Conservation (phyloP, 2,113 vertebrate species). For the Alaudala cheleensis region DNA sequence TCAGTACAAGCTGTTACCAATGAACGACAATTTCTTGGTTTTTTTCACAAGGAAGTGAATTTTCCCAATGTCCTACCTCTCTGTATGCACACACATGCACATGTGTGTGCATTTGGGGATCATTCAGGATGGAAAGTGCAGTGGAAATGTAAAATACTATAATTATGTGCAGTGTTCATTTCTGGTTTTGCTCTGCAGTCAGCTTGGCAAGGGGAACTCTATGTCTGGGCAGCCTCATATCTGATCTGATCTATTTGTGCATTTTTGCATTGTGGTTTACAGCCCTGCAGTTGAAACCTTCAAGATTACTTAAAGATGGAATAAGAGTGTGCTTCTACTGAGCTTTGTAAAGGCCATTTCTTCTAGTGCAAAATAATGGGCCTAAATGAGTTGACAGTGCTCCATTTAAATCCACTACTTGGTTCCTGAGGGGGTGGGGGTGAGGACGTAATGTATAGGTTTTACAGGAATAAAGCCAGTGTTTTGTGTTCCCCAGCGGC, state of each 20-base stretch:
- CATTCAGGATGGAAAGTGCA: constrained; percentile 27
- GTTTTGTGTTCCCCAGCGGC: constrained; percentile 56
- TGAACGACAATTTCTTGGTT: neutral
- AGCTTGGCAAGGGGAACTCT: constrained; percentile 53
- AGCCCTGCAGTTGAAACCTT: constrained; percentile 54
- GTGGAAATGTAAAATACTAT: constrained; percentile 61
- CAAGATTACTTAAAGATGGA: constrained; percentile 59
- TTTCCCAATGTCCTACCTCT: neutral
- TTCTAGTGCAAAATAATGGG: constrained; percentile 55
- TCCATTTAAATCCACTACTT: constrained; percentile 43
- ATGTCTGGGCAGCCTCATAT: constrained; percentile 58
- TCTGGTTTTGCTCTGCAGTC: constrained; percentile 56
- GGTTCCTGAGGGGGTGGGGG: constrained; percentile 22
- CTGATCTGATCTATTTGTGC: constrained; percentile 50
- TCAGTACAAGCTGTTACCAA: constrained; percentile 47
- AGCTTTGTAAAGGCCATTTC: constrained; percentile 48
- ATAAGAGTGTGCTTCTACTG: constrained; percentile 25
- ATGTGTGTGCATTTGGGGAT: constrained; percentile 10
- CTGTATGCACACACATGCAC: neutral
- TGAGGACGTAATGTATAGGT: constrained; percentile 40
- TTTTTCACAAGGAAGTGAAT: constrained; percentile 37
- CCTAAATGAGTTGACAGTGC: constrained; percentile 52
- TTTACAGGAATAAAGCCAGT: constrained; percentile 56
- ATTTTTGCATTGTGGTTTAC: constrained; percentile 63
- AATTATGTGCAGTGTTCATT: constrained; percentile 40